Percentiles rank a stretch among this genome's conserved stretches.
phyloP scores from a whole-genome alignment of 2,888 invertebrate genomes.

The Acleris holmiana region DNA sequence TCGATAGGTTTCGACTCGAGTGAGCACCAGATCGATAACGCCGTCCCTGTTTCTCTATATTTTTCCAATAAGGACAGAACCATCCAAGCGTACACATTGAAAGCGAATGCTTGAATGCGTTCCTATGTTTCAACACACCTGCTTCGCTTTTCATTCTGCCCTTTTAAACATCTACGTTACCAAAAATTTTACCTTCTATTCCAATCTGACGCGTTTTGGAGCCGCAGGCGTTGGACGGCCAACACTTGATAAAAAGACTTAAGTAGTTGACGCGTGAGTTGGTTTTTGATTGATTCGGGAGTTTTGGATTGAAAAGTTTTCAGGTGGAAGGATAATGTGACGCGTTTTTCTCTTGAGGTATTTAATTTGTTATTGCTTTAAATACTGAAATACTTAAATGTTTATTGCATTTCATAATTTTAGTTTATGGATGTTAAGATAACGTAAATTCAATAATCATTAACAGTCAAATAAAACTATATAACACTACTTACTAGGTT shows the following conservation, averaged over 20 bases:
- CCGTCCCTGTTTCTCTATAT: conserved; percentile 46
- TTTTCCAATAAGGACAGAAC: conserved; percentile 50
- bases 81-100: conserved; percentile 47
- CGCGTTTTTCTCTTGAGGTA: conserved; percentile 9
- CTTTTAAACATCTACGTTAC: conserved; percentile 31
- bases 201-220: conserved; percentile 10
- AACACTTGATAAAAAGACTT: conserved; percentile 27
- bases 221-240: conserved; percentile 5
- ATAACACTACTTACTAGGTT: background rate
- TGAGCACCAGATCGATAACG: conserved; percentile 43
- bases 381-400: too few species aligned
- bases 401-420: too few species aligned
- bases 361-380: background rate
- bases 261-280: conserved; percentile 35
- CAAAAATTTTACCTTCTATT: background rate
- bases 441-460: too few species aligned
- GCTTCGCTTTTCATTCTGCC: conserved; percentile 38
- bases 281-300: conserved; percentile 31
- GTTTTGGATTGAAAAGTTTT: conserved; percentile 19
- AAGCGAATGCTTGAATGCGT: conserved; percentile 46
- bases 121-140: conserved; percentile 51
- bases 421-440: too few species aligned
- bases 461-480: too few species aligned
- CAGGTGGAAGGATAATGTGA: conserved; percentile 26
- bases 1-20: conserved; percentile 37